These are phyloP conservation scores for Piaya cayana DNA, from an alignment of 2,113 vertebrate species.

Conservation along the genomic window DNA sequence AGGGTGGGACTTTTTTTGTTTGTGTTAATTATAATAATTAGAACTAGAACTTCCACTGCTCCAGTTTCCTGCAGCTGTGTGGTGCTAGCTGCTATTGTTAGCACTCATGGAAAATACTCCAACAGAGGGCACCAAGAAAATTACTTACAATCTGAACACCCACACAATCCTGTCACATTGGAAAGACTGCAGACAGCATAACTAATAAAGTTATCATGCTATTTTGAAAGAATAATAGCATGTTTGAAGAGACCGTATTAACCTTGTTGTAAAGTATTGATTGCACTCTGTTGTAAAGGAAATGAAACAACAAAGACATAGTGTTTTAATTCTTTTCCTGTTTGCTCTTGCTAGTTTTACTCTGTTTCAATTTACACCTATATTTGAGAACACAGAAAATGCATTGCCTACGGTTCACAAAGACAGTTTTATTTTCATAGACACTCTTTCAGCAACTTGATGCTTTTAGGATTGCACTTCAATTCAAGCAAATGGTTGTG, in stretches of 20 bases:
- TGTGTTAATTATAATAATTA: conserved; percentile 79
- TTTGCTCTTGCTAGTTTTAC: conserved; percentile 76
- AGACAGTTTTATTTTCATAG: conserved; percentile 64
- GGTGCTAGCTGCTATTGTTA: conserved; percentile 47
- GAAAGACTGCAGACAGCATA: conserved; percentile 76
- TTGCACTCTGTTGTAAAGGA: conserved; percentile 76
- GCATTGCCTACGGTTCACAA: conserved; percentile 51
- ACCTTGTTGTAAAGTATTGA: conserved; percentile 84
- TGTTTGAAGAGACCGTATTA: conserved; percentile 83
- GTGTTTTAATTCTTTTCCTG: conserved; percentile 77
- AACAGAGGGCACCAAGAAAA: conserved; percentile 76
- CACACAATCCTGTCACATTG: conserved; percentile 71
- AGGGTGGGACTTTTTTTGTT: conserved; percentile 56
- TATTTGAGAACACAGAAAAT: conserved; percentile 74
- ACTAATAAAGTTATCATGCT: conserved; percentile 84
- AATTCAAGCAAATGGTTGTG: not conserved
- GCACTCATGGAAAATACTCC: conserved; percentile 44
- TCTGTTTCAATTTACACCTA: conserved; percentile 77
- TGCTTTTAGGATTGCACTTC: conserved; percentile 57
- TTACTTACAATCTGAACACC: conserved; percentile 67
- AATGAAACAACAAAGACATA: conserved; percentile 78
- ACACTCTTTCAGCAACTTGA: conserved; percentile 42
- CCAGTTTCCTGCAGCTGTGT: conserved; percentile 72
- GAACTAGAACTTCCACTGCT: conserved; percentile 71
- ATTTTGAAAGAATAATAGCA: conserved; percentile 81